Evolutionary conservation across 2,888 invertebrate genomes (phyloP).

Genomic region (Leucoptera coffeella): DNA sequence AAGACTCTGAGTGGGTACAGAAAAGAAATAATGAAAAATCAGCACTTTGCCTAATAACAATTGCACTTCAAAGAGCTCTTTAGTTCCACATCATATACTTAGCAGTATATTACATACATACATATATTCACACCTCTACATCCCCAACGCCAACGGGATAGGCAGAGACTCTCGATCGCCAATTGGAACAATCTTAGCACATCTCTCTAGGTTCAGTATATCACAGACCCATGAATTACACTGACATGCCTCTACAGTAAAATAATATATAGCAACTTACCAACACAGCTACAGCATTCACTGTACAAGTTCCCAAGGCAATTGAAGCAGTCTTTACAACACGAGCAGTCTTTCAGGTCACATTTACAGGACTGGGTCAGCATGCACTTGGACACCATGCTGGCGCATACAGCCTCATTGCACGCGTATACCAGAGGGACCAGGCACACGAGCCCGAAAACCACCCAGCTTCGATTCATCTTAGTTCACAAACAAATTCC

Average conservation of each 20-base stretch:
- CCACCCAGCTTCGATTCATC: constrained; percentile 22
- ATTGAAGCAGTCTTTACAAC: constrained; percentile 88
- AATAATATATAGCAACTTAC: constrained; percentile 53
- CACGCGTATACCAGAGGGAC: constrained; percentile 54
- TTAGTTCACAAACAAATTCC: no score
- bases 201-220: no score
- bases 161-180: no score
- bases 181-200: no score
- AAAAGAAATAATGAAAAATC: no score
- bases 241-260: not conserved
- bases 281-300: constrained; percentile 96
- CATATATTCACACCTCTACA: not conserved
- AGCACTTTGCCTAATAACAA: no score
- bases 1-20: no score
- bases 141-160: no score
- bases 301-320: constrained; percentile 85
- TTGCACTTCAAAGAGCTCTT: no score
- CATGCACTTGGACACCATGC: constrained; percentile 94
- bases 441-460: constrained; percentile 20
- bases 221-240: not conserved
- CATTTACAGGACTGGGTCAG: constrained; percentile 94
- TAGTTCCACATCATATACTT: no score
- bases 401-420: constrained; percentile 92
- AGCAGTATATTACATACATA: not conserved
- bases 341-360: constrained; percentile 87